phyloP scores from a whole-genome alignment of 2,113 vertebrate genomes.

The Pseudorasbora parva region DNA sequence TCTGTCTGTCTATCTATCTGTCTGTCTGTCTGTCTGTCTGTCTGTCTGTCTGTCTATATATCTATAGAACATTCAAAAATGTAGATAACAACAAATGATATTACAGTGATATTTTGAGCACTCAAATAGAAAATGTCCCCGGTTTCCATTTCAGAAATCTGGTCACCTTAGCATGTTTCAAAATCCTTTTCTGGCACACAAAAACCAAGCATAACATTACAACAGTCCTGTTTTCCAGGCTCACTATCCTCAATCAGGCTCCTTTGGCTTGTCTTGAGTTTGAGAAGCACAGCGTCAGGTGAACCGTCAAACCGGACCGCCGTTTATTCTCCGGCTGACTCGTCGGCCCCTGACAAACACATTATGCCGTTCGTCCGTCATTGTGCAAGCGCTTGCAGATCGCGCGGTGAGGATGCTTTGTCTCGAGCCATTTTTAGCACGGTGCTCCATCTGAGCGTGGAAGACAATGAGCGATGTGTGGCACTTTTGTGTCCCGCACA shows the following conservation, averaged over 20 bases:
- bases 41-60: too few species aligned
- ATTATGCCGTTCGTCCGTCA: conserved; percentile 65
- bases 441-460: neutral
- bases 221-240: neutral
- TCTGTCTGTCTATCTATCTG: too few species aligned
- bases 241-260: neutral
- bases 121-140: too few species aligned
- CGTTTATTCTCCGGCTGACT: conserved; percentile 62
- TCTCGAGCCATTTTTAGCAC: conserved; percentile 46
- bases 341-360: conserved; percentile 62
- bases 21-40: too few species aligned
- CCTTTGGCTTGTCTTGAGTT: conserved; percentile 37
- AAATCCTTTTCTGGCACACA: neutral
- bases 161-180: too few species aligned
- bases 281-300: conserved; percentile 31
- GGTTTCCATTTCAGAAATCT: too few species aligned
- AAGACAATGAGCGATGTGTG: conserved; percentile 37
- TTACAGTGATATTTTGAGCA: too few species aligned
- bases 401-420: conserved; percentile 42
- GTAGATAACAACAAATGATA: too few species aligned
- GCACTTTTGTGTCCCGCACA: neutral
- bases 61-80: too few species aligned
- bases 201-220: neutral
- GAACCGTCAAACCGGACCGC: neutral
- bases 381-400: conserved; percentile 61